A percentile compares a stretch with the other conserved stretches of the same genome.
Conservation (phyloP, 2,113 vertebrate species). For the Dolichallabes microphthalmus region DNA sequence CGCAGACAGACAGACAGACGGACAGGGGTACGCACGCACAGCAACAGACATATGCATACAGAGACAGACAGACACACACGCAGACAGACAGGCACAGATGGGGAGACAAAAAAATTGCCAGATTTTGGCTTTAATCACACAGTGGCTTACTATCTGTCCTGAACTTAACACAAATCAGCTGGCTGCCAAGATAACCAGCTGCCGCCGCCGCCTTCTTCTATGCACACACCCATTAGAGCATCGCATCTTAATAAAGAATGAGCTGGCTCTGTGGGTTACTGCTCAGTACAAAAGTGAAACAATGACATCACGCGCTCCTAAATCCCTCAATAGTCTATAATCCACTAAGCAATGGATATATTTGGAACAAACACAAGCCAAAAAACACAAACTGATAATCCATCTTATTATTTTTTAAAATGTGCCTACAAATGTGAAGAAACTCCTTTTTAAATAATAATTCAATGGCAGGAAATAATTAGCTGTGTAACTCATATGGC, state of each 20-base stretch:
- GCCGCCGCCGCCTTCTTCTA: conserved; percentile 56
- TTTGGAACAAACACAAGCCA: not conserved
- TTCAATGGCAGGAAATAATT: not conserved
- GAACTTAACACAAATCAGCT: conserved; percentile 52
- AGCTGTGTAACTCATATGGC: not conserved
- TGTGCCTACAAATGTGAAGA: conserved; percentile 20
- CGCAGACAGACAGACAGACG: not conserved
- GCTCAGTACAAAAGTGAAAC: conserved; percentile 39
- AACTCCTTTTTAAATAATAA: conserved; percentile 37
- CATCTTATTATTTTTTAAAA: not conserved
- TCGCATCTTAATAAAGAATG: conserved; percentile 57
- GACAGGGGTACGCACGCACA: no score
- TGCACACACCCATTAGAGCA: conserved; percentile 60
- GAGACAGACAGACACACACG: not conserved
- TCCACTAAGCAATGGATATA: not conserved
- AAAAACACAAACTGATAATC: not conserved
- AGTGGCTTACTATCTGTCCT: conserved; percentile 50
- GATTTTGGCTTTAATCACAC: conserved; percentile 30
- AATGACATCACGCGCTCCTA: conserved; percentile 3
- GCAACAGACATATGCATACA: no score
- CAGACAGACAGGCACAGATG: not conserved
- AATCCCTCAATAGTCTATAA: not conserved
- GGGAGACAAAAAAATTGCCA: conserved; percentile 1
- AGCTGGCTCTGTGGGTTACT: conserved; percentile 50
- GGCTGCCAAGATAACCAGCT: conserved; percentile 63